Conservation (phyloP, 2,888 invertebrate species). For the Lepidocyrtoides sp. region DNA sequence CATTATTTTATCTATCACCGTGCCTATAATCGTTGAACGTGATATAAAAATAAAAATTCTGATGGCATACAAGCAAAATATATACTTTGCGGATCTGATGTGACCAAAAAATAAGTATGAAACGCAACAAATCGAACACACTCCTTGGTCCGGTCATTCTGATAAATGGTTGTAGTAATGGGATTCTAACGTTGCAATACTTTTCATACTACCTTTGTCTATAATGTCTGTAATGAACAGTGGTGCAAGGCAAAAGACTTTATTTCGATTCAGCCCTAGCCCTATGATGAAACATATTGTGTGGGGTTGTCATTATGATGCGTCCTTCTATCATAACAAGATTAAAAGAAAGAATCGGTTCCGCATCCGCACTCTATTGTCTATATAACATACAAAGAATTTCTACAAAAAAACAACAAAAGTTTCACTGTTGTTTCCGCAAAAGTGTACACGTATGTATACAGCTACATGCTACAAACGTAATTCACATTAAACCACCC, state of each 20-base stretch:
- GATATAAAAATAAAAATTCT: too few species aligned
- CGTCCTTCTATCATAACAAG: slow-evolving; percentile 3
- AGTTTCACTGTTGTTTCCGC: slow-evolving; percentile 13
- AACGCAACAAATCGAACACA: not conserved
- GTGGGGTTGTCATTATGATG: not conserved
- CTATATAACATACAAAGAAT: slow-evolving; percentile 46
- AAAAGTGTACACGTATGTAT: not conserved
- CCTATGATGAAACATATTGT: slow-evolving; percentile 13
- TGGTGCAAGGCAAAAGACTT: not conserved
- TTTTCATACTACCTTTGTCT: too few species aligned
- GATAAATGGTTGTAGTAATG: slow-evolving; percentile 58
- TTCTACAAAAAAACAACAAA: slow-evolving; percentile 18
- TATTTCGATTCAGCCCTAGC: not conserved
- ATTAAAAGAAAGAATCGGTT: not conserved
- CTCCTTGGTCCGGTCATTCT: slow-evolving; percentile 62
- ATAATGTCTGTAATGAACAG: too few species aligned
- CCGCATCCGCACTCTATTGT: not conserved
- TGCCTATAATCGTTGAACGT: too few species aligned
- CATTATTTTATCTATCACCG: too few species aligned
- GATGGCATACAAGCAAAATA: not conserved
- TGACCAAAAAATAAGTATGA: not conserved
- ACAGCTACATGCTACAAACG: not conserved
- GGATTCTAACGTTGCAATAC: not conserved
- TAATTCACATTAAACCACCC: slow-evolving; percentile 64
- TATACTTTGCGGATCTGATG: not conserved